These are phyloP conservation scores for Phyllotreta striolata DNA, from an alignment of 2,888 invertebrate genomes.

Conservation along the genomic window DNA sequence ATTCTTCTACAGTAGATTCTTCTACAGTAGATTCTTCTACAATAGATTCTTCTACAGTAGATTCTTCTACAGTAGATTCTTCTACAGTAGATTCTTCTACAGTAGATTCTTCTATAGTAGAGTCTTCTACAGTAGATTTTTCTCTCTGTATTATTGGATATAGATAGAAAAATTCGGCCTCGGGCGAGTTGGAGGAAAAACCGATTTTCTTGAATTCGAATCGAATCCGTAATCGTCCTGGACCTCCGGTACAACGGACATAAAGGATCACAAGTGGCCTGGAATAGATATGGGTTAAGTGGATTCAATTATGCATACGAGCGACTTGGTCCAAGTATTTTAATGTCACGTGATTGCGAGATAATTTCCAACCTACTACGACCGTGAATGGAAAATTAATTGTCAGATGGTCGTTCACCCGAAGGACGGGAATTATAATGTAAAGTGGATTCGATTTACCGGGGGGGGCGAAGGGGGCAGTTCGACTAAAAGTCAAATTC, in stretches of 20 bases:
- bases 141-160: too few relatives aligned
- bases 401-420: constrained; percentile 23
- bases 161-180: too few relatives aligned
- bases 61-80: too few relatives aligned
- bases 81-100: too few relatives aligned
- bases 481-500: too few relatives aligned
- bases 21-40: too few relatives aligned
- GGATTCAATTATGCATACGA: constrained; percentile 41
- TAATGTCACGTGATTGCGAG: constrained; percentile 39
- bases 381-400: constrained; percentile 36
- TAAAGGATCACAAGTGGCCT: constrained; percentile 40
- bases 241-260: constrained; percentile 24
- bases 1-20: too few relatives aligned
- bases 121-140: too few relatives aligned
- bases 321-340: constrained; percentile 39
- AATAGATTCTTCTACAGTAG: too few relatives aligned
- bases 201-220: constrained; percentile 21
- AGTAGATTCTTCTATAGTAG: too few relatives aligned
- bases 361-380: constrained; percentile 35
- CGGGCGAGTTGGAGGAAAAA: too few relatives aligned
- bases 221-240: constrained; percentile 21
- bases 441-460: constrained; percentile 8
- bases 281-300: constrained; percentile 41
- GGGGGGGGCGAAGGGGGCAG: neutral
- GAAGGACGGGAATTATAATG: constrained; percentile 10